phyloP scores from a whole-genome alignment of 2,888 invertebrate genomes.

The Drosophila robusta region DNA sequence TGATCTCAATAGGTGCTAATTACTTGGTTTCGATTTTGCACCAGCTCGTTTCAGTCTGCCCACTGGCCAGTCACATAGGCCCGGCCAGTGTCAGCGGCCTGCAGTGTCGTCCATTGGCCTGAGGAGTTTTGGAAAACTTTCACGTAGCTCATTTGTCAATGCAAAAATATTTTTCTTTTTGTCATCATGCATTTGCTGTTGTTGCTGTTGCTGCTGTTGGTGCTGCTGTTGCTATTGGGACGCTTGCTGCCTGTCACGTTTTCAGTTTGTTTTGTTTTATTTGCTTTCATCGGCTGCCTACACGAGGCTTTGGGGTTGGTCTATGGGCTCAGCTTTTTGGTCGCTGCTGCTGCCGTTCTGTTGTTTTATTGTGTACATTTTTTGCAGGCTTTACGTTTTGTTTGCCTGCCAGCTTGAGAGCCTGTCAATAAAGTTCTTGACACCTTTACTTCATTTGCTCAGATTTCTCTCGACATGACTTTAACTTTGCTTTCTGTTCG shows the following conservation, averaged over 20 bases:
- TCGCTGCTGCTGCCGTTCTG: conserved; percentile 7
- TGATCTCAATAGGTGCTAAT: conserved; percentile 76
- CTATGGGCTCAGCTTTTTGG: conserved; percentile 13
- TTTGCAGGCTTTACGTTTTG: conserved; percentile 50
- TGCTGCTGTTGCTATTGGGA: conserved; percentile 33
- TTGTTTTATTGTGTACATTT: conserved; percentile 52
- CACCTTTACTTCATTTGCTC: conserved; percentile 78
- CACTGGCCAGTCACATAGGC: neutral
- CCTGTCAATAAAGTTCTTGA: conserved; percentile 80
- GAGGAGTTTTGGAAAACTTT: conserved; percentile 64
- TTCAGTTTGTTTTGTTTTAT: conserved; percentile 70
- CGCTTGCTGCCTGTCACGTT: conserved; percentile 69
- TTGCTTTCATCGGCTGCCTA: conserved; percentile 64
- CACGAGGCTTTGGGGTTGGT: conserved; percentile 21
- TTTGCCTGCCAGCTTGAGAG: conserved; percentile 59
- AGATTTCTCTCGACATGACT: conserved; percentile 76
- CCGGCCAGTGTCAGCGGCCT: conserved; percentile 1
- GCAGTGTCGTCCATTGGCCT: conserved; percentile 31
- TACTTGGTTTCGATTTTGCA: conserved; percentile 67
- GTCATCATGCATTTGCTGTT: conserved; percentile 17
- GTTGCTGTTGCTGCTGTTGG: conserved; percentile 26
- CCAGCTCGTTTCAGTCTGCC: conserved; percentile 3
- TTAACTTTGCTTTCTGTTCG: conserved; percentile 64
- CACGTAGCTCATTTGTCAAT: conserved; percentile 79
- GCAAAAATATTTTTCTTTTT: conserved; percentile 53